A percentile compares a stretch with the other conserved stretches of the same genome.
These are phyloP conservation scores for Parapristionchus giblindavisi DNA, from an alignment of 2,888 invertebrate species.

Conservation along the genomic window DNA sequence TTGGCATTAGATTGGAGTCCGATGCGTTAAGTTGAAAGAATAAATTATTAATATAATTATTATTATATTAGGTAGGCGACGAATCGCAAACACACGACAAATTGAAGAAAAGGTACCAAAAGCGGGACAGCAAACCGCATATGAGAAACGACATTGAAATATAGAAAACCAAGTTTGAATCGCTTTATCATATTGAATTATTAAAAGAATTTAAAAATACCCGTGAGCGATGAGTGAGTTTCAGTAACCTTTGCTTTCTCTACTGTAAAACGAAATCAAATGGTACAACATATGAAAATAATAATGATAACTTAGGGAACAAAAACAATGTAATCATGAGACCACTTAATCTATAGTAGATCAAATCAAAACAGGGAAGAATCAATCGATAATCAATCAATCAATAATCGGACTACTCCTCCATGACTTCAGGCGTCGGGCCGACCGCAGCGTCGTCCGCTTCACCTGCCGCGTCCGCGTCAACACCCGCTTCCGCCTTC, in stretches of 20 bases:
- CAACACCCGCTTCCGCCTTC: conserved; percentile 28
- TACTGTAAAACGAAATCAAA: too few relatives aligned
- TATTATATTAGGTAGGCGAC: too few relatives aligned
- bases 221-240: not conserved
- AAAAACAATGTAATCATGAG: not conserved
- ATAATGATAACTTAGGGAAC: not conserved
- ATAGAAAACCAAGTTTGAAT: not conserved
- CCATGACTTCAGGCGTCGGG: conserved; percentile 2
- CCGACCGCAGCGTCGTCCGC: conserved; percentile 21
- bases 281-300: not conserved
- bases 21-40: too few relatives aligned
- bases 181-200: not conserved
- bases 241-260: too few relatives aligned
- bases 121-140: conserved; percentile 9
- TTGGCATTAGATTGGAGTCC: too few relatives aligned
- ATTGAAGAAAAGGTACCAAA: conserved; percentile 15
- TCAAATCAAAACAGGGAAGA: not conserved
- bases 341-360: not conserved
- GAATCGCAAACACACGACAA: not conserved
- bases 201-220: not conserved
- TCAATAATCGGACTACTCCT: not conserved
- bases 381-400: not conserved
- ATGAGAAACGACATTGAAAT: not conserved
- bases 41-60: too few relatives aligned
- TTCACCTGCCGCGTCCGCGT: conserved; percentile 36